Conservation (phyloP, 2,797 vertebrate genomes). For the Chromis chromis region DNA sequence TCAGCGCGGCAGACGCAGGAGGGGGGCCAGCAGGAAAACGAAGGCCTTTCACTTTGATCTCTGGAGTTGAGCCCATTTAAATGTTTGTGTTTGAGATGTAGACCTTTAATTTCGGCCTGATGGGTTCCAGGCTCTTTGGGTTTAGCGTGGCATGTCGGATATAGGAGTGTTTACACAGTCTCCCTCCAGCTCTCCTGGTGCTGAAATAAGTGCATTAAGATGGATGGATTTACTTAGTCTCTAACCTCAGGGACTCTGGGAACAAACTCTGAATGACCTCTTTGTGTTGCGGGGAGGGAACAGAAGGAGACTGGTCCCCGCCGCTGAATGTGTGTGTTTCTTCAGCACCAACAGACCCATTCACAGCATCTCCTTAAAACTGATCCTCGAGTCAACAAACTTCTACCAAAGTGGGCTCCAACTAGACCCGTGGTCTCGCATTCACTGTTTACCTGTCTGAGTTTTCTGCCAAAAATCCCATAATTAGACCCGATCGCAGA, state of each 20-base stretch:
- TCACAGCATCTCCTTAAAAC: slow-evolving; percentile 57
- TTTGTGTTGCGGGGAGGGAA: slow-evolving; percentile 71
- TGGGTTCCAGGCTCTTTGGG: slow-evolving; percentile 84
- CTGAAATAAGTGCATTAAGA: slow-evolving; percentile 86
- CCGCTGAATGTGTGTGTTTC: slow-evolving; percentile 35
- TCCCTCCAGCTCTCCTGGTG: slow-evolving; percentile 79
- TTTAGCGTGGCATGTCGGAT: slow-evolving; percentile 84
- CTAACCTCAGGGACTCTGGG: slow-evolving; percentile 75
- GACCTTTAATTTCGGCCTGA: slow-evolving; percentile 84
- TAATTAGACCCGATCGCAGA: slow-evolving; percentile 1
- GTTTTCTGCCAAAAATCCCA: slow-evolving; percentile 17
- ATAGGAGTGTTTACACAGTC: slow-evolving; percentile 84
- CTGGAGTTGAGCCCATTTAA: slow-evolving; percentile 82
- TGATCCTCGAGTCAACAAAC: slow-evolving; percentile 48
- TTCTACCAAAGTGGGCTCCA: slow-evolving; percentile 25
- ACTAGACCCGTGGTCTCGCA: slow-evolving; percentile 1
- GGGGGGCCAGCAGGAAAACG: slow-evolving; percentile 60
- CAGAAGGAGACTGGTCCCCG: slow-evolving; percentile 47
- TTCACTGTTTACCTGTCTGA: slow-evolving; percentile 21
- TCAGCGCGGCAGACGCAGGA: slow-evolving; percentile 49
- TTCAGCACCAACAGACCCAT: slow-evolving; percentile 50
- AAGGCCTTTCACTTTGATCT: slow-evolving; percentile 81
- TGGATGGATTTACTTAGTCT: slow-evolving; percentile 87
- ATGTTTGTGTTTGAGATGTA: slow-evolving; percentile 84
- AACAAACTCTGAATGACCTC: slow-evolving; percentile 84